Evolutionary conservation across 2,113 vertebrate genomes (phyloP).

Genomic region (Xiphophorus hellerii): DNA sequence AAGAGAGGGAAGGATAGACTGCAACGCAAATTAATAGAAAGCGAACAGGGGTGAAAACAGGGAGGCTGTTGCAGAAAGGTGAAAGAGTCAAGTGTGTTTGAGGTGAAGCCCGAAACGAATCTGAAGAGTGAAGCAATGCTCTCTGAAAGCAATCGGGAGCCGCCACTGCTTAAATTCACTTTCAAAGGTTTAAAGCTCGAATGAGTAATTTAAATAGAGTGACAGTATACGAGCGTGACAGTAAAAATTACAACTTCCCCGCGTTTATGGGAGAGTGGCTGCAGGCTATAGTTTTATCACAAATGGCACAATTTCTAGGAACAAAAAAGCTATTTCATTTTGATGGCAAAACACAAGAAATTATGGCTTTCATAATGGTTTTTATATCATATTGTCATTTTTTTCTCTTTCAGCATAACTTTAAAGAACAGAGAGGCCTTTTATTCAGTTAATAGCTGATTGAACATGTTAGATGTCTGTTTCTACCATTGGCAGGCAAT

Average conservation of each 20-base stretch:
- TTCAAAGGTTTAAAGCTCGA: constrained; percentile 21
- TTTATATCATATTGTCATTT: not conserved
- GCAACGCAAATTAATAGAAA: constrained; percentile 33
- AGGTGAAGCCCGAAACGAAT: constrained; percentile 20
- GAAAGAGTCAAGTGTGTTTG: constrained; percentile 29
- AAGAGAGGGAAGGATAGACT: constrained; percentile 4
- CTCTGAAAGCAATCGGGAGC: constrained; percentile 4
- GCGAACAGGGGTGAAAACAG: constrained; percentile 3
- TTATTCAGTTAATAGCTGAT: constrained; percentile 30
- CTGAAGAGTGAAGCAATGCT: not conserved
- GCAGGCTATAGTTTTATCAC: not conserved
- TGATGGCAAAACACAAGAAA: constrained; percentile 2
- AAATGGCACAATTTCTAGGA: constrained; percentile 1
- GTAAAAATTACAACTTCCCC: not conserved
- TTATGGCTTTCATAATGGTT: not conserved
- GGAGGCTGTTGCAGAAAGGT: constrained; percentile 24
- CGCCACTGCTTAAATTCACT: constrained; percentile 3
- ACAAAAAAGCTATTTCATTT: not conserved
- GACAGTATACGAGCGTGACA: not conserved
- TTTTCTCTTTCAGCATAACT: constrained; percentile 20
- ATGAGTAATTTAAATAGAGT: constrained; percentile 9
- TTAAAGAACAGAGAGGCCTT: constrained; percentile 26
- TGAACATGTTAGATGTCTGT: not conserved
- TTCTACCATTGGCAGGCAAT: constrained; percentile 2
- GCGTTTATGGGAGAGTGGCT: not conserved